Percentiles rank a stretch among this genome's conserved stretches.
These are phyloP conservation scores for Corella eumyota DNA, from an alignment of 23 tunicate species.

Conservation along the genomic window DNA sequence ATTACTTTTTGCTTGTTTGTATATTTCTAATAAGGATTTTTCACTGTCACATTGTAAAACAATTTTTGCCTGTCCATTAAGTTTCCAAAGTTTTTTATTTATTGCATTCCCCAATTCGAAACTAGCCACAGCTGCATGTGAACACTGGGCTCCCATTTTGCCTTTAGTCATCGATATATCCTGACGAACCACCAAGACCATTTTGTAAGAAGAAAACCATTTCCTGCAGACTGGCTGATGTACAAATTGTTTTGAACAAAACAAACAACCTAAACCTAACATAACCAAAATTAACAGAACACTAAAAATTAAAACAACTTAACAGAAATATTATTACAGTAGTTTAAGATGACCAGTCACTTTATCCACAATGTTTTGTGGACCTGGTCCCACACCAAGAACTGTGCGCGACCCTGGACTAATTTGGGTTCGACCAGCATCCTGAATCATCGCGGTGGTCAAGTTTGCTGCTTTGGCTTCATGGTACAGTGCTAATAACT, in stretches of 20 bases:
- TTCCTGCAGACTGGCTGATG: no score
- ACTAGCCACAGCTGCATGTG: constrained; percentile 68
- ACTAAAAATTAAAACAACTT: no score
- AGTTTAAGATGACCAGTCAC: constrained; percentile 84
- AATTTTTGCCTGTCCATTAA: constrained; percentile 56
- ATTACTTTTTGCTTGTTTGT: constrained; percentile 14
- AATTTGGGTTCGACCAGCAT: constrained; percentile 96
- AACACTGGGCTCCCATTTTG: constrained; percentile 73
- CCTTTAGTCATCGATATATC: constrained; percentile 80
- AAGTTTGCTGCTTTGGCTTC: constrained; percentile 57
- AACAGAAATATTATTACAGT: no score
- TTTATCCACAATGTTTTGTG: constrained; percentile 36
- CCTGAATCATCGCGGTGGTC: constrained; percentile 59
- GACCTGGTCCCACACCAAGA: constrained; percentile 90
- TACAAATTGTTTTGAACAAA: no score
- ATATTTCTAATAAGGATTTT: constrained; percentile 25
- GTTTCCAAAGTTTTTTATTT: constrained; percentile 44
- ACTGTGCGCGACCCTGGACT: constrained; percentile 83
- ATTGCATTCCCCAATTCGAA: no score
- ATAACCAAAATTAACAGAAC: no score
- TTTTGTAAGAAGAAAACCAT: no score
- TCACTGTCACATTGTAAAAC: constrained; percentile 34
- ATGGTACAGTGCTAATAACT: constrained; percentile 44
- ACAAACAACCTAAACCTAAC: no score
- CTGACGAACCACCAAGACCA: constrained; percentile 62